A percentile compares a stretch with the other conserved stretches of the same genome.
Evolutionary conservation across 1,140 invertebrate species (phyloP).

Genomic region (Meloidogyne hapla): DNA sequence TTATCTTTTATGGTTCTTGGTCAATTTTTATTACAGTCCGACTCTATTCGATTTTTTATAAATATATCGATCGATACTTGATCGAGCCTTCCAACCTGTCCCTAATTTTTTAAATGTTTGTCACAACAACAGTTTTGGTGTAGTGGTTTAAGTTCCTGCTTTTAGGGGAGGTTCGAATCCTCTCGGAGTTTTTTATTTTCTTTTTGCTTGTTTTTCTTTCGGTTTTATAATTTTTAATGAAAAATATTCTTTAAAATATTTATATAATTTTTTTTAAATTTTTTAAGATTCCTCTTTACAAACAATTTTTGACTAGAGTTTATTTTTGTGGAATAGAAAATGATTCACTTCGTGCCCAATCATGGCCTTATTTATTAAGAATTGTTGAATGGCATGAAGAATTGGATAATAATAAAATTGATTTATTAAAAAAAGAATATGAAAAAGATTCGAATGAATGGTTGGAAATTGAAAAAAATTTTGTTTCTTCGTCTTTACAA

Average conservation of each 20-base stretch:
- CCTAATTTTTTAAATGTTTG: no score
- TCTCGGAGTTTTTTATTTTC: no score
- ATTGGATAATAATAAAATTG: conserved; percentile 70
- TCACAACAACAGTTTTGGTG: no score
- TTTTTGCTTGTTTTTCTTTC: no score
- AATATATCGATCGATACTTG: no score
- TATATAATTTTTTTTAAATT: no score
- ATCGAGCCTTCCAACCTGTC: no score
- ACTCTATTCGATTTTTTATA: no score
- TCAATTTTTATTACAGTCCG: no score
- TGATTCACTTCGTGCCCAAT: conserved; percentile 73
- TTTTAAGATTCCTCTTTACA: conserved; percentile 43
- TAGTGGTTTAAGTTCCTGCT: no score
- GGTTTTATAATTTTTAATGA: neutral
- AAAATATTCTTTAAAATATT: neutral
- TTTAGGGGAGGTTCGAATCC: no score
- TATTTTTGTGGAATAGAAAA: conserved; percentile 80
- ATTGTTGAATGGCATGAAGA: conserved; percentile 75
- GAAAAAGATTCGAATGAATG: conserved; percentile 81
- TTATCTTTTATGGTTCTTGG: no score
- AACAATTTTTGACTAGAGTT: conserved; percentile 77
- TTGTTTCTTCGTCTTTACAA: conserved; percentile 66
- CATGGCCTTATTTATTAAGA: conserved; percentile 79
- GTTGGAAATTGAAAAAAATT: conserved; percentile 87
- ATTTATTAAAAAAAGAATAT: conserved; percentile 72